These are phyloP conservation scores for Aix galericulata DNA, from an alignment of 2,113 vertebrate genomes.

Conservation along the genomic window DNA sequence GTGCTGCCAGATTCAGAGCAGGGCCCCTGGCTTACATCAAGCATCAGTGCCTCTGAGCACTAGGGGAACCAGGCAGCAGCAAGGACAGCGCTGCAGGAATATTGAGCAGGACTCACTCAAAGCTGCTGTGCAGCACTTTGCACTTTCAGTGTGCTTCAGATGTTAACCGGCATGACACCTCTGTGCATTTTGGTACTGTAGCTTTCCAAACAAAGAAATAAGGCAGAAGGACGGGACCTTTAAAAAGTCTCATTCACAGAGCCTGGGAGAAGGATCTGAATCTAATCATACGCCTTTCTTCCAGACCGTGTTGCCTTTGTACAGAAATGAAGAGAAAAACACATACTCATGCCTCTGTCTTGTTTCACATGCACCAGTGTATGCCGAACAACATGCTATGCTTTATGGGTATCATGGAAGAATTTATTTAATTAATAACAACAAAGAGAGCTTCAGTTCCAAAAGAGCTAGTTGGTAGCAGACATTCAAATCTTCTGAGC, in stretches of 20 bases:
- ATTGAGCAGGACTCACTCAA: accelerated
- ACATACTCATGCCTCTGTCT: not conserved
- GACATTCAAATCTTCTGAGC: not conserved
- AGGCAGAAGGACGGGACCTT: not conserved
- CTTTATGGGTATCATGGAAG: not conserved
- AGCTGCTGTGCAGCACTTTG: not conserved
- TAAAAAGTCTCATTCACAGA: not conserved
- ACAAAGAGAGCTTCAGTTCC: not conserved
- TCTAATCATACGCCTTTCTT: not conserved
- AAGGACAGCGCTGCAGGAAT: accelerated
- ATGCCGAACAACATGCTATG: not conserved
- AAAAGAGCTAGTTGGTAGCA: not conserved
- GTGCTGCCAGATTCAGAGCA: not conserved
- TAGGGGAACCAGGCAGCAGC: not conserved
- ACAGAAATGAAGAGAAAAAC: not conserved
- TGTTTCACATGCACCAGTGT: not conserved
- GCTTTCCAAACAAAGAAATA: not conserved
- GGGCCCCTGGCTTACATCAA: not conserved
- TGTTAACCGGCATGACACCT: not conserved
- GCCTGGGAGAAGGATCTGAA: not conserved
- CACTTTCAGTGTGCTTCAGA: not conserved
- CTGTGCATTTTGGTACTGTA: not conserved
- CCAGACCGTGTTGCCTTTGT: not conserved
- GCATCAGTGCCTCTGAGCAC: not conserved
- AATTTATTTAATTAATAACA: not conserved